Base-by-base conservation (phyloP, 2,888 invertebrate genomes). In the Pachycephus smyrnensis region DNA sequence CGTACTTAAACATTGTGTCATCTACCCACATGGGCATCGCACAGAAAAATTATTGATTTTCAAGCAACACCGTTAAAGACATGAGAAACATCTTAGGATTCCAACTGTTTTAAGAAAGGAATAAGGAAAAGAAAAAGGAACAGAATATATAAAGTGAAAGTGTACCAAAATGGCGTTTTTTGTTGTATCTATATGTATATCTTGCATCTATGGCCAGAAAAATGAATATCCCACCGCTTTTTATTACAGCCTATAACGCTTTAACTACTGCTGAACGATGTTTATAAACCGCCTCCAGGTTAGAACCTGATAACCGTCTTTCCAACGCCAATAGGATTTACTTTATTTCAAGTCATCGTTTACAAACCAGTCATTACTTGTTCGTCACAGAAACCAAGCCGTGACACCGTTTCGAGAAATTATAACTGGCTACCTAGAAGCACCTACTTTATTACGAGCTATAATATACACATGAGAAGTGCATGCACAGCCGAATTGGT, bases 321-420 rank as follows among this genome's bases (percentile, higher is more conserved):
- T 71, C 33, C 31, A 31, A 15, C 31, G 71, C 15, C 71, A 71
- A 33, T 32, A 33, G 32, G 31, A 71, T 71, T 71, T 71, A 11
- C 71, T 71, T 71, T 71, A 71, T 71, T 71, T 71, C 71, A 71
- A 30, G 71, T 71, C 71, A 33, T 12, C 71, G 71, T 15, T 31
- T 71, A 31, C 32, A 71, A 71, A 71, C 75, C 78, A 76, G 73
- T 71, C 78, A 75, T 80, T 71, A 76, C 78, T 75, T 73, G 68
- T 23, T 33, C 76, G 77, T 40, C 74, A 71, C 73, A 73, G 55
- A 23, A 55, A 55, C 55, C 55, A 55, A 55, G 55, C 55, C 76
- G 78, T 83, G 83, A 74, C 83, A 83, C 82, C 77, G 76, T 83
- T 83, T 80, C 84, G 80, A 80, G 84, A 79, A 82, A 31, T 71